A percentile compares a stretch with the other conserved stretches of the same genome.
Evolutionary conservation across 2,113 vertebrate species (phyloP).

Genomic region (Otus sunia): DNA sequence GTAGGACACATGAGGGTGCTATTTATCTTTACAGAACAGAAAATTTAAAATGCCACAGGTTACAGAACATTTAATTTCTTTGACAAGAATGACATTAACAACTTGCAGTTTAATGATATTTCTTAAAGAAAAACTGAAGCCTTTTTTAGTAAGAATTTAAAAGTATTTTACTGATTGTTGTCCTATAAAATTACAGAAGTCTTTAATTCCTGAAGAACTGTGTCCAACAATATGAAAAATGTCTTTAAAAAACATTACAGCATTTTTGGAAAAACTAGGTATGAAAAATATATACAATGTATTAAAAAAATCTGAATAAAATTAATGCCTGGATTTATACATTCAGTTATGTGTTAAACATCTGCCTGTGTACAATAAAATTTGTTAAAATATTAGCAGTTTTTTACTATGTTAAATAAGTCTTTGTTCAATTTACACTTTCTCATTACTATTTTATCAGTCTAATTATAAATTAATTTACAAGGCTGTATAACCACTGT

Average conservation of each 20-base stretch:
- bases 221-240: not conserved
- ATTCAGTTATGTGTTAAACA: constrained; percentile 34
- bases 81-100: not conserved
- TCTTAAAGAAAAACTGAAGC: not conserved
- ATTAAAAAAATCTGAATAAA: constrained; percentile 55
- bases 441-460: not conserved
- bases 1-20: not conserved
- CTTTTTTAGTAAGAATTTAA: not conserved
- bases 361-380: not conserved
- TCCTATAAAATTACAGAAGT: not conserved
- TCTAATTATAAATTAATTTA: constrained; percentile 65
- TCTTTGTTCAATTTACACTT: constrained; percentile 5
- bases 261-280: constrained; percentile 5
- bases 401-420: constrained; percentile 47
- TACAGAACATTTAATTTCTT: not conserved
- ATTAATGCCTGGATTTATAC: constrained; percentile 38
- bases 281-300: constrained; percentile 56
- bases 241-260: constrained; percentile 37
- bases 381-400: constrained; percentile 7
- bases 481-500: not conserved
- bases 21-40: not conserved
- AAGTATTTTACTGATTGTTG: constrained; percentile 62
- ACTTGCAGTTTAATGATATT: not conserved
- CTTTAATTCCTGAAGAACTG: not conserved
- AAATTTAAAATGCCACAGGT: fast-evolving